These are phyloP conservation scores for Holotrichia oblita DNA, from an alignment of 1,140 invertebrate species.

Conservation along the genomic window DNA sequence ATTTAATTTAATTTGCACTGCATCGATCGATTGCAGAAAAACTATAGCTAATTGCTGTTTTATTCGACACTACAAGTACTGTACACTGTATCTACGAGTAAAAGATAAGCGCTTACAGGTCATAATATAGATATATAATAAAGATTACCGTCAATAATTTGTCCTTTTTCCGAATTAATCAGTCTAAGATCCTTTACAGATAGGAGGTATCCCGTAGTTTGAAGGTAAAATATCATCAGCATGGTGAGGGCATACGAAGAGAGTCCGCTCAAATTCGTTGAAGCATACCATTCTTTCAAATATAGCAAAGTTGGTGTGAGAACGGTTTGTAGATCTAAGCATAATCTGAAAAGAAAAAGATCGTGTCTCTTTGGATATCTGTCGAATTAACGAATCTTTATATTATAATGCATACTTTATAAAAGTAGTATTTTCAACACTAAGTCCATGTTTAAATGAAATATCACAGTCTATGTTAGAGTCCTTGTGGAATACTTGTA, in stretches of 20 bases:
- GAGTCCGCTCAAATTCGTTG: conserved; percentile 55
- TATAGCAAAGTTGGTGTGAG: conserved; percentile 59
- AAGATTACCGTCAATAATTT: conserved; percentile 52
- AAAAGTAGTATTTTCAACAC: conserved; percentile 66
- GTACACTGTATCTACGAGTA: no score
- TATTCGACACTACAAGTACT: not conserved
- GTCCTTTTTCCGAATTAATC: conserved; percentile 46
- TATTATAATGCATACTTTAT: conserved; percentile 57
- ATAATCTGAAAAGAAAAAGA: conserved; percentile 59
- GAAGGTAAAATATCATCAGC: conserved; percentile 62
- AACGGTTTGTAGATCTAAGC: conserved; percentile 57
- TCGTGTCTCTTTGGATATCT: no score
- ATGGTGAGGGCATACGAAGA: conserved; percentile 63
- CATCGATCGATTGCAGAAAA: not conserved
- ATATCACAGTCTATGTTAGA: conserved; percentile 66
- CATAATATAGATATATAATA: no score
- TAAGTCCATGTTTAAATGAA: conserved; percentile 66
- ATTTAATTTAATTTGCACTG: no score
- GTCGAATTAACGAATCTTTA: no score
- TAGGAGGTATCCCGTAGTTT: conserved; percentile 53
- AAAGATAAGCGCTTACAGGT: no score
- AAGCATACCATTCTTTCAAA: conserved; percentile 65
- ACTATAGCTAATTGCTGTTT: not conserved
- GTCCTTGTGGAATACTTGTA: conserved; percentile 63
- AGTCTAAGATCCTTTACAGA: conserved; percentile 51